Evolutionary conservation across 2,113 vertebrate species (phyloP).

Genomic region (Chaetura pelagica): DNA sequence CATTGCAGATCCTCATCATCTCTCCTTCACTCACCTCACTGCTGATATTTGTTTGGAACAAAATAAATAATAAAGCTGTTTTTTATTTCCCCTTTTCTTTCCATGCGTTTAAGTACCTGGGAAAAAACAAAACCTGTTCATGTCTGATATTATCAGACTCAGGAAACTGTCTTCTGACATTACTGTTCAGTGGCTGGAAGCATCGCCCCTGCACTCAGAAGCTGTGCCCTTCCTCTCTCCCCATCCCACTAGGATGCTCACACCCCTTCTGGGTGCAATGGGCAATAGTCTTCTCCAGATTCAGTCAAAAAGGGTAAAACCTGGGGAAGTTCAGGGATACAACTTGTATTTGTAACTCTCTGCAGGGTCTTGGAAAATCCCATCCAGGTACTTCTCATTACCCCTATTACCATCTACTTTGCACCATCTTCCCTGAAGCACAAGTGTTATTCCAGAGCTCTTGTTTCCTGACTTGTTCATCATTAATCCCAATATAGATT

Average conservation of each 20-base stretch:
- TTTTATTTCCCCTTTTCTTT: neutral
- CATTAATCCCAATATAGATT: neutral
- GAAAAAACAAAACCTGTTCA: neutral
- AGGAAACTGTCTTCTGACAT: neutral
- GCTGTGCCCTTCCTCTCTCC: neutral
- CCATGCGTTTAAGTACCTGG: neutral
- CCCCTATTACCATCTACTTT: neutral
- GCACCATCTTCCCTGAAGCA: neutral
- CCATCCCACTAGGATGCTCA: neutral
- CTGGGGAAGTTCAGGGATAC: neutral
- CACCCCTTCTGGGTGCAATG: neutral
- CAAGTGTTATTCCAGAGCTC: neutral
- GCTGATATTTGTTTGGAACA: constrained; percentile 32
- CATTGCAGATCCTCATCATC: constrained; percentile 4
- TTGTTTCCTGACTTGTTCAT: neutral
- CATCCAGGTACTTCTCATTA: neutral
- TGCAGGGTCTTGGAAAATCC: neutral
- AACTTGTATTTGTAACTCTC: neutral
- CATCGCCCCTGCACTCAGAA: neutral
- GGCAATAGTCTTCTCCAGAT: neutral
- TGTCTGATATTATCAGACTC: neutral
- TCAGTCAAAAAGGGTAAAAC: neutral
- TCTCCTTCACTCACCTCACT: constrained; percentile 20
- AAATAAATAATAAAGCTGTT: constrained; percentile 12
- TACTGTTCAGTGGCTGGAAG: neutral